Evolutionary conservation across 2,797 vertebrate genomes (phyloP).

Genomic region (Lagorchestes hirsutus): DNA sequence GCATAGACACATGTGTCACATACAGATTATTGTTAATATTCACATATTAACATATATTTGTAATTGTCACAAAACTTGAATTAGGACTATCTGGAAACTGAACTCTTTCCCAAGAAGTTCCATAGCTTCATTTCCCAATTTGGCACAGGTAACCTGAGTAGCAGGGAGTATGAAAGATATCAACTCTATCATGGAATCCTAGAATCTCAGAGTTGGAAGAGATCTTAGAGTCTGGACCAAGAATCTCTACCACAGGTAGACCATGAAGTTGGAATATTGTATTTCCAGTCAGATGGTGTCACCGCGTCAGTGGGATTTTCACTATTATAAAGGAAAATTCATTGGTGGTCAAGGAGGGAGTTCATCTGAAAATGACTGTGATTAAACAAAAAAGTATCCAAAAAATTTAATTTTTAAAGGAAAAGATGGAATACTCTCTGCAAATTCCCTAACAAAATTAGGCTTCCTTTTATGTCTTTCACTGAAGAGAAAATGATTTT

Average conservation of each 20-base stretch:
- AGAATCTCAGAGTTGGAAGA: not conserved
- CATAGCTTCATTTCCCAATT: not conserved
- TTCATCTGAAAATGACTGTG: not conserved
- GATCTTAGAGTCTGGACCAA: not conserved
- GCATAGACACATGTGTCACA: no score
- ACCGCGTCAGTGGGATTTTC: not conserved
- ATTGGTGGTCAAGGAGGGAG: not conserved
- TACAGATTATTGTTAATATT: not conserved
- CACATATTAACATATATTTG: not conserved
- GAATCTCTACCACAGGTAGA: not conserved
- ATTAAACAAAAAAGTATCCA: not conserved
- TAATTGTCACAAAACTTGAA: not conserved
- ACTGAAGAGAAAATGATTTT: not conserved
- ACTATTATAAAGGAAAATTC: not conserved
- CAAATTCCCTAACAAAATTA: not conserved
- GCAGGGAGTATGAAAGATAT: not conserved
- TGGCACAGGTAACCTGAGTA: not conserved
- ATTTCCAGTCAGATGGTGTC: not conserved
- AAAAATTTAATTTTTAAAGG: not conserved
- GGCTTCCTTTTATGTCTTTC: not conserved
- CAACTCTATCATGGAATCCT: not conserved
- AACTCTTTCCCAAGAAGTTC: not conserved
- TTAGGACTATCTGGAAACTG: not conserved
- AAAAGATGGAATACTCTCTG: not conserved
- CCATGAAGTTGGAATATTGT: not conserved